Base-by-base conservation (phyloP, 2,113 vertebrate species). In the Otis tarda region DNA sequence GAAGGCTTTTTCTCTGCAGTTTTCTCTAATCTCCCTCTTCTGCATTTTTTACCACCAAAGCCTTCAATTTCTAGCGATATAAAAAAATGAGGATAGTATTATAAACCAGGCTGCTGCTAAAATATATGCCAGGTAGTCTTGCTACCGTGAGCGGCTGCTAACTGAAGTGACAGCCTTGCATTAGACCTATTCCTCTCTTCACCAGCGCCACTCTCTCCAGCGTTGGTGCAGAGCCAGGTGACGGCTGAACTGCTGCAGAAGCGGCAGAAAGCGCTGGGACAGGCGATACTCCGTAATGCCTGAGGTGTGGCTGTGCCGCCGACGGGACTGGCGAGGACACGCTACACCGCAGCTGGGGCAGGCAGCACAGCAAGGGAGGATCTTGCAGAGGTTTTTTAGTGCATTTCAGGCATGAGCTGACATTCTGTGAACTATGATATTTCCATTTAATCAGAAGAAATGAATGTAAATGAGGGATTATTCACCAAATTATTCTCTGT, bases 361-460 rank as follows among this genome's bases (percentile, higher is more conserved):
- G n/a, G 76, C 57, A 61, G 74, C 37, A 10, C 4, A 41, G 70
- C 27, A 3, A 68, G 41, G 0, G 1, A 45, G n/a, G 55, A 19
- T 35, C 76, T n/a, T 3, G 4, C 63, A 68, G 39, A 53, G 41
- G 30, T 57, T 91, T 87, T 53, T 52, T 47, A 69, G 61, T 6
- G 37, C 27, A 2, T 47, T 83, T 78, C 68, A 86, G 73, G 47
- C 68, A 65, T n/a, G 14, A 63, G 50, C 65, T 89, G 61, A 89
- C 86, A 73, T 93, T 95, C 70, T 71, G 61, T 89, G 77, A 94
- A 95, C 83, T 75, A 15, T 89, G 89, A 49, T 70, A 90, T 93
- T 94, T 92, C 90, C 83, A 78, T 91, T 89, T 78, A 74, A 57
- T 93, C 1, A 5, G 61, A 87, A 92, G 53, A 89, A 75, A 83